phyloP scores from a whole-genome alignment of 2,888 invertebrate species.

The Mesorhabditis sp. region DNA sequence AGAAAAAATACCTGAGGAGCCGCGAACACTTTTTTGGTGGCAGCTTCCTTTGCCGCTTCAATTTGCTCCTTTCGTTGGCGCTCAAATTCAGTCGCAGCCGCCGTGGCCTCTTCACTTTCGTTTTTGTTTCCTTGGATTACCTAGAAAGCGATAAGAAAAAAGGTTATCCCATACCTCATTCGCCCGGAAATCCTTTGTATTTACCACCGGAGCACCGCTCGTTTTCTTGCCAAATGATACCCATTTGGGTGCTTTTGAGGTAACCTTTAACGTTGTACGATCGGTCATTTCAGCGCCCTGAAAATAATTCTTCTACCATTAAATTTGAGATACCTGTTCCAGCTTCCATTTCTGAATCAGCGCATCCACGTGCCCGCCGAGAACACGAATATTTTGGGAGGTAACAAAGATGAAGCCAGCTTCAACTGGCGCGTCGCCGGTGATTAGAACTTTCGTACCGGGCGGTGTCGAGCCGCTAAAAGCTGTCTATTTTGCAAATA shows the following conservation, averaged over 20 bases:
- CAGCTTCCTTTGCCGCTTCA: not conserved
- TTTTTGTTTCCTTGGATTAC: not conserved
- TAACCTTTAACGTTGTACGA: not conserved
- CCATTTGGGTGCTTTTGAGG: not conserved
- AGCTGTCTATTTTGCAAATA: not conserved
- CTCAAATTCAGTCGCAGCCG: not conserved
- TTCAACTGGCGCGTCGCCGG: not conserved
- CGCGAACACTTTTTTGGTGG: not conserved
- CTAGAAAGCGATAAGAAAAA: not conserved
- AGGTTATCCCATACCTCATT: not conserved
- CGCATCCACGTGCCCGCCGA: not conserved
- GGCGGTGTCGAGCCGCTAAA: not conserved
- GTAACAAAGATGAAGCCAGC: not conserved
- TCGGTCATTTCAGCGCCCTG: conserved; percentile 1
- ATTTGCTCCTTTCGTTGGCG: conserved; percentile 4
- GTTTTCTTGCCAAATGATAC: conserved; percentile 2
- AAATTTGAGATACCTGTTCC: not conserved
- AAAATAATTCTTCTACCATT: not conserved
- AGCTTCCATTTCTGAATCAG: not conserved
- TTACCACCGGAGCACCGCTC: conserved; percentile 1
- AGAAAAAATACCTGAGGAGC: not conserved
- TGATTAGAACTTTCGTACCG: conserved; percentile 1
- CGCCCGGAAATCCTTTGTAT: not conserved
- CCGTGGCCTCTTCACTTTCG: not conserved
- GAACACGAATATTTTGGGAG: not conserved